phyloP scores from a whole-genome alignment of 2,113 vertebrate genomes.

The Crotalus tigris region DNA sequence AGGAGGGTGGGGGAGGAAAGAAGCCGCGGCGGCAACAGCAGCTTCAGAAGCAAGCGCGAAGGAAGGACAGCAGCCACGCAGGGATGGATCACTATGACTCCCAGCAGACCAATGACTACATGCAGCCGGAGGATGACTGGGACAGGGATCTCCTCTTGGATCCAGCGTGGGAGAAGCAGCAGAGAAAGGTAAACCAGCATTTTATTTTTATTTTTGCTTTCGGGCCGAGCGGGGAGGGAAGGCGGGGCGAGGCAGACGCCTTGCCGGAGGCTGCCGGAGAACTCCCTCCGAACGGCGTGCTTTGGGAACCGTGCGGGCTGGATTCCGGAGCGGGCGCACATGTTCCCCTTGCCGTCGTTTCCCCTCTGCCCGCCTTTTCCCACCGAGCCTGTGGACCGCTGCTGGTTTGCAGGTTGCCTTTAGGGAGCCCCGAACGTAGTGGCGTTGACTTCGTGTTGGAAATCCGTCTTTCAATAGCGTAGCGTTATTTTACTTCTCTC shows the following conservation, averaged over 20 bases:
- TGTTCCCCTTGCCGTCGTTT: not conserved
- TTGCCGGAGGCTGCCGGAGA: not conserved
- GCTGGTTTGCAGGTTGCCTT: constrained; percentile 1
- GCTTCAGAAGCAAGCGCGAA: not conserved
- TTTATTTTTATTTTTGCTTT: not conserved
- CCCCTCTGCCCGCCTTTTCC: not conserved
- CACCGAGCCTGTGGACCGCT: not conserved
- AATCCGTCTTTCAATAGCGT: not conserved
- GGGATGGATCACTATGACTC: constrained; percentile 88
- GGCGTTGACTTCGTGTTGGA: no score
- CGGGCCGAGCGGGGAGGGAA: not conserved
- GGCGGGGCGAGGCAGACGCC: not conserved
- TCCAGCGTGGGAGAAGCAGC: constrained; percentile 97
- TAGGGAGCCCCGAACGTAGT: not conserved
- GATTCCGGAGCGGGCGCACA: not conserved
- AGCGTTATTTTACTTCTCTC: not conserved
- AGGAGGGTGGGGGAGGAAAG: not conserved
- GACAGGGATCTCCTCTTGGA: constrained; percentile 92
- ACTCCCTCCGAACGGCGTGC: not conserved
- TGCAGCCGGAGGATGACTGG: constrained; percentile 93
- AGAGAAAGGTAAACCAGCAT: constrained; percentile 81
- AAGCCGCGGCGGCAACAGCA: not conserved
- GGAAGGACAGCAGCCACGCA: constrained; percentile 29
- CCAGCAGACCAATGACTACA: constrained; percentile 79
- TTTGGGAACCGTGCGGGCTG: not conserved